Conservation (phyloP, 2,113 vertebrate species). For the Pseudorasbora parva region DNA sequence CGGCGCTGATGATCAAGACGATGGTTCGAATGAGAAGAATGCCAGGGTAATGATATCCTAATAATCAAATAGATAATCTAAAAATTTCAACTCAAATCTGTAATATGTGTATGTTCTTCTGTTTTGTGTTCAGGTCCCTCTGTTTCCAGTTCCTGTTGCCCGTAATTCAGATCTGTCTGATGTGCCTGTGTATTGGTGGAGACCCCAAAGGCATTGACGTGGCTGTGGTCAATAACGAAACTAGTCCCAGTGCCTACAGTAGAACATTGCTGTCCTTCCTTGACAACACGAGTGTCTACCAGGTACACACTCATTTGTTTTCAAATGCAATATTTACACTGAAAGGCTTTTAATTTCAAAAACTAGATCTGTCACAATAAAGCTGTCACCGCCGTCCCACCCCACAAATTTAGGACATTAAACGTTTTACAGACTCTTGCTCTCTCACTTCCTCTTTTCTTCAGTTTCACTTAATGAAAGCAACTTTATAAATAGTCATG, state of each 20-base stretch:
- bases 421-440: slow-evolving; percentile 45
- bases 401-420: too few relatives aligned
- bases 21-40: slow-evolving; percentile 79
- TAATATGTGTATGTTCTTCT: background rate
- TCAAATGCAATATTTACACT: background rate
- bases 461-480: background rate
- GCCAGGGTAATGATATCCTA: slow-evolving; percentile 69
- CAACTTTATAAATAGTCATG: background rate
- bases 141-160: slow-evolving; percentile 83
- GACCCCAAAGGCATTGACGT: slow-evolving; percentile 74
- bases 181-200: slow-evolving; percentile 79
- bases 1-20: slow-evolving; percentile 77
- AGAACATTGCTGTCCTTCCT: slow-evolving; percentile 72
- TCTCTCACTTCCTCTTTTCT: slow-evolving; percentile 42
- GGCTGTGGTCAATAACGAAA: slow-evolving; percentile 82
- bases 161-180: slow-evolving; percentile 80
- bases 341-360: background rate
- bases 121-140: slow-evolving; percentile 67
- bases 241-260: slow-evolving; percentile 66
- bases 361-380: background rate
- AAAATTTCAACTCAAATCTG: background rate
- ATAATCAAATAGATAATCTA: background rate
- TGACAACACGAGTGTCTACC: slow-evolving; percentile 76
- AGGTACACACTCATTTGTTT: slow-evolving; percentile 63
- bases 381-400: too few relatives aligned